Conservation (phyloP, 1,140 invertebrate species). For the Orchestia grillus region DNA sequence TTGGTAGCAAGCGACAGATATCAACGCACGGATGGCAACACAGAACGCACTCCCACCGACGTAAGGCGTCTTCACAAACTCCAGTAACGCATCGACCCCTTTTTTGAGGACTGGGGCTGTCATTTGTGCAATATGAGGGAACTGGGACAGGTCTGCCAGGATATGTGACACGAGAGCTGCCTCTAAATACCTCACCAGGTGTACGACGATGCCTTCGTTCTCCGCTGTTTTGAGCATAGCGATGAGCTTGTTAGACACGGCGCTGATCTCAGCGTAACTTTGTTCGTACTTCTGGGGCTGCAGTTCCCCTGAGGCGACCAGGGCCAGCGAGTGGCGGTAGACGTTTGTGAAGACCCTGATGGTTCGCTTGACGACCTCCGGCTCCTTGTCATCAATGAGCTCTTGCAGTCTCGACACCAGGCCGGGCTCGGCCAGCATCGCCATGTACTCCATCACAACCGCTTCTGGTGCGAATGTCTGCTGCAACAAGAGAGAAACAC, state of each 20-base stretch:
- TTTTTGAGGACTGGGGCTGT: slow-evolving; percentile 57
- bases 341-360: slow-evolving; percentile 67
- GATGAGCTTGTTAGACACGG: slow-evolving; percentile 61
- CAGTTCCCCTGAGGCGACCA: slow-evolving; percentile 60
- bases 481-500: neutral
- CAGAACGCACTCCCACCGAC: slow-evolving; percentile 63
- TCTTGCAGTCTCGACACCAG: slow-evolving; percentile 61
- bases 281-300: slow-evolving; percentile 59
- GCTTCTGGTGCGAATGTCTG: neutral
- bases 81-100: no score
- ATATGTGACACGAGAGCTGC: slow-evolving; percentile 64
- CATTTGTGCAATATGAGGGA: slow-evolving; percentile 48
- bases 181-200: slow-evolving; percentile 65
- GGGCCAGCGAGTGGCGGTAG: slow-evolving; percentile 64
- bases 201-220: slow-evolving; percentile 64
- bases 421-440: slow-evolving; percentile 61
- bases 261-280: slow-evolving; percentile 60
- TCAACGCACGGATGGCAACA: no score
- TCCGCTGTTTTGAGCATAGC: slow-evolving; percentile 58
- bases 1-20: slow-evolving; percentile 66
- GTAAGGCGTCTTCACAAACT: slow-evolving; percentile 63
- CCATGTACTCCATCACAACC: slow-evolving; percentile 66
- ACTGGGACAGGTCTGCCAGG: slow-evolving; percentile 58
- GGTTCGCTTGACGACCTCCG: slow-evolving; percentile 64
- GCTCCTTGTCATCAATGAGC: slow-evolving; percentile 61